Evolutionary conservation across 1,140 invertebrate species (phyloP).

Genomic region (Monochamus saltuarius): DNA sequence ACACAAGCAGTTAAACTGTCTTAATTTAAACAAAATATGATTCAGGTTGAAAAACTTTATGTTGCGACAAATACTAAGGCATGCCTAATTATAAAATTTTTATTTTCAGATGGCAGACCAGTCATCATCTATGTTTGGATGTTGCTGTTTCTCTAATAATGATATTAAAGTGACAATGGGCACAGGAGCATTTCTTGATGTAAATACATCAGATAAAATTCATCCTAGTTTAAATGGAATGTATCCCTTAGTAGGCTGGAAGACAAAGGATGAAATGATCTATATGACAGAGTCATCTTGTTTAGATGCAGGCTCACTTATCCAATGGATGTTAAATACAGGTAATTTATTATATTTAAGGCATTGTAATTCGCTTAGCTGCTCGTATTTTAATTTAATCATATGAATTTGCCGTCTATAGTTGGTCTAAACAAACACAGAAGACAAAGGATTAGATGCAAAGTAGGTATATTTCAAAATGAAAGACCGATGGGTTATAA

Average conservation of each 20-base stretch:
- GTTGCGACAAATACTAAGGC: too few species aligned
- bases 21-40: too few species aligned
- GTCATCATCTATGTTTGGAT: conserved; percentile 89
- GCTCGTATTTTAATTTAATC: neutral
- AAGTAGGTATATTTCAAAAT: neutral
- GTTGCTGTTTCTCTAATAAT: conserved; percentile 78
- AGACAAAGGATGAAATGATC: conserved; percentile 66
- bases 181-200: conserved; percentile 89
- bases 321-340: conserved; percentile 81
- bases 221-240: conserved; percentile 78
- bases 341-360: conserved; percentile 56
- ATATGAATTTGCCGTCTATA: neutral
- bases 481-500: neutral
- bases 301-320: conserved; percentile 83
- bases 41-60: too few species aligned
- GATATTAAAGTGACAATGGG: conserved; percentile 92
- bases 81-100: too few species aligned
- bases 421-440: neutral
- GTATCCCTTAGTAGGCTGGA: conserved; percentile 92
- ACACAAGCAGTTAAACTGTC: too few species aligned
- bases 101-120: conserved; percentile 69
- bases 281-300: conserved; percentile 84
- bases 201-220: conserved; percentile 78
- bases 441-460: conserved; percentile 1
- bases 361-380: too few species aligned